A percentile compares a stretch with the other conserved stretches of the same genome.
Evolutionary conservation across 2,888 invertebrate species (phyloP).

Genomic region (Sepiola atlantica): DNA sequence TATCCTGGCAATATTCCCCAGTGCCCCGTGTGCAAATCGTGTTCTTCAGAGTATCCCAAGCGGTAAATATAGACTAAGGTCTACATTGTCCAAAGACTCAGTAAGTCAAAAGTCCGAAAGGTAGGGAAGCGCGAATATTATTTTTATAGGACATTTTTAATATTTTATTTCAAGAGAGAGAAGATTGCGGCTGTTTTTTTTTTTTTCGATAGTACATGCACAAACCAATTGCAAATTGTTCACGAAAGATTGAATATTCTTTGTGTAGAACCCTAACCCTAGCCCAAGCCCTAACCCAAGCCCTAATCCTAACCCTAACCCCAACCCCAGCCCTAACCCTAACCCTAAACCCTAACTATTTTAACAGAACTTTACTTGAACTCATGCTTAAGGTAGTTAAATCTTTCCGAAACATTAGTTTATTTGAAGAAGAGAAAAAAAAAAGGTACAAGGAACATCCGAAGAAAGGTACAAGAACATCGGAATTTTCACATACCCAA

Average conservation of each 20-base stretch:
- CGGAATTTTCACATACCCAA: conserved; percentile 39
- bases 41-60: conserved; percentile 46
- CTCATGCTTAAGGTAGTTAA: neutral
- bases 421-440: conserved; percentile 14
- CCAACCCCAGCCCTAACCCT: too few relatives aligned
- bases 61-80: conserved; percentile 45
- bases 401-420: neutral
- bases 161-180: conserved; percentile 48
- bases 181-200: conserved; percentile 43
- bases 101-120: conserved; percentile 45
- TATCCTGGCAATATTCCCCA: conserved; percentile 47
- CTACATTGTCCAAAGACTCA: conserved; percentile 44
- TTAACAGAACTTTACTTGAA: neutral
- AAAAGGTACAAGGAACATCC: neutral
- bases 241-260: conserved; percentile 39
- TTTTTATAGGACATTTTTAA: conserved; percentile 48
- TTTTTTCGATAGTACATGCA: conserved; percentile 46
- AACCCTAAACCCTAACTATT: too few relatives aligned
- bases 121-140: conserved; percentile 38
- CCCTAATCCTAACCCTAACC: too few relatives aligned
- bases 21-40: conserved; percentile 38
- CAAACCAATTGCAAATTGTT: conserved; percentile 42
- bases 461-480: neutral
- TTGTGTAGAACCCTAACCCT: conserved; percentile 32
- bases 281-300: too few relatives aligned